Percentiles rank a stretch among this genome's conserved stretches.
Conservation (phyloP, 2,888 invertebrate species). For the Erannis defoliaria region DNA sequence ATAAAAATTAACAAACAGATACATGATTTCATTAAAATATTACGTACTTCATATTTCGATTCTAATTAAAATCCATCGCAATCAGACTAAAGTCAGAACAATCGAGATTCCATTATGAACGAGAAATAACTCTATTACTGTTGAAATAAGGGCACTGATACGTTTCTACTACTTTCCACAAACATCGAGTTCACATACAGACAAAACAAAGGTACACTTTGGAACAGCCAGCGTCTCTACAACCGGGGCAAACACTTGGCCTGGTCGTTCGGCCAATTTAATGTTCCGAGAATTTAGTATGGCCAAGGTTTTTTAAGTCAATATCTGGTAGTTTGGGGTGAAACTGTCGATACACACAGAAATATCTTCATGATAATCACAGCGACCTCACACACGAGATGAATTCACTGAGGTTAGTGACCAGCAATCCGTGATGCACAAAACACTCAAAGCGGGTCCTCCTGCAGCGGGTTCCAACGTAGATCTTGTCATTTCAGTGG, state of each 20-base stretch:
- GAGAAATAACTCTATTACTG: constrained; percentile 6
- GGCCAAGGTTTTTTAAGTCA: constrained; percentile 2
- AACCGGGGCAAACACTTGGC: constrained; percentile 25
- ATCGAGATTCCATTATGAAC: constrained; percentile 29
- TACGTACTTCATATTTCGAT: constrained; percentile 8
- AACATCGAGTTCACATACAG: constrained; percentile 17
- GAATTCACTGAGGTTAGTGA: not conserved
- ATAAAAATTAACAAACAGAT: too few species aligned
- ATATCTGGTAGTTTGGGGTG: not conserved
- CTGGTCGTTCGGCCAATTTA: constrained; percentile 12
- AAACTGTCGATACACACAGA: constrained; percentile 1
- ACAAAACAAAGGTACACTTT: constrained; percentile 28
- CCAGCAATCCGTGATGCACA: not conserved
- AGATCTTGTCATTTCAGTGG: too few species aligned
- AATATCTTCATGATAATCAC: not conserved
- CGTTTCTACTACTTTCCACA: constrained; percentile 14
- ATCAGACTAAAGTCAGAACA: constrained; percentile 9
- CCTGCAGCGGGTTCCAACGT: too few species aligned
- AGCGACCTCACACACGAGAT: not conserved
- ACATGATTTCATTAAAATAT: constrained; percentile 26
- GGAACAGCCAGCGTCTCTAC: constrained; percentile 27
- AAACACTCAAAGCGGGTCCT: too few species aligned
- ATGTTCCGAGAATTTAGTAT: constrained; percentile 12
- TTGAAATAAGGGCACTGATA: constrained; percentile 28
- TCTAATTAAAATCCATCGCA: constrained; percentile 1